Percentiles rank a stretch among this genome's conserved stretches.
Evolutionary conservation across 2,888 invertebrate genomes (phyloP).

Genomic region (Pandemis cinnamomeana): DNA sequence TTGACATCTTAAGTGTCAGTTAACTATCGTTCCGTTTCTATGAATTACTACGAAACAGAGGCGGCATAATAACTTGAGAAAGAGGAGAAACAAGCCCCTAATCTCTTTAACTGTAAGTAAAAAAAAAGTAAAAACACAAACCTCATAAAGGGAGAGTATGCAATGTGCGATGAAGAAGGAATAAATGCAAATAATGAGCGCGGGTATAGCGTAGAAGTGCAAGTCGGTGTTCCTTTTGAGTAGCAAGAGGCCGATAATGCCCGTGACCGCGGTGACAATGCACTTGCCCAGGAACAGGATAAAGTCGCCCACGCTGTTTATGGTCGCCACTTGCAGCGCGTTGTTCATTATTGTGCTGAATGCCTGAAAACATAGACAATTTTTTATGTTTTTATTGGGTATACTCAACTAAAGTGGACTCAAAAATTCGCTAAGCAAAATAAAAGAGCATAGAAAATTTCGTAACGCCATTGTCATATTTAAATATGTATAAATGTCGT

Average conservation of each 20-base stretch:
- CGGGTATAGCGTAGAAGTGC: conserved; percentile 94
- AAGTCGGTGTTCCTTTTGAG: conserved; percentile 89
- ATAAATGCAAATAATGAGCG: conserved; percentile 92
- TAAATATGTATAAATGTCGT: no score
- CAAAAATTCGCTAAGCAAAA: no score
- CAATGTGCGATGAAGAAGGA: conserved; percentile 97
- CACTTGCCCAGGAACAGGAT: conserved; percentile 94
- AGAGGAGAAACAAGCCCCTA: no score
- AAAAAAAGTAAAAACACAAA: conserved; percentile 65
- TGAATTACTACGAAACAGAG: no score
- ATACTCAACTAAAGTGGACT: no score
- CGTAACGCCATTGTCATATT: neutral
- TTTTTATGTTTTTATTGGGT: neutral
- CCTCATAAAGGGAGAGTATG: conserved; percentile 96
- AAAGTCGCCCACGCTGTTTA: conserved; percentile 97
- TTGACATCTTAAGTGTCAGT: no score
- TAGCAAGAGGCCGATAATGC: conserved; percentile 90
- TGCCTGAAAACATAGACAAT: conserved; percentile 83
- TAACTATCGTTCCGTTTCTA: no score
- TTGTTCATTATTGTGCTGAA: conserved; percentile 93
- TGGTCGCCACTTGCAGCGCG: conserved; percentile 94
- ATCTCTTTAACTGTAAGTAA: neutral
- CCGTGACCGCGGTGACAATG: conserved; percentile 92
- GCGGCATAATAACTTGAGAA: no score
- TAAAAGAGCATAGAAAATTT: no score